Evolutionary conservation across 2,113 vertebrate species (phyloP).

Genomic region (Proteles cristata): DNA sequence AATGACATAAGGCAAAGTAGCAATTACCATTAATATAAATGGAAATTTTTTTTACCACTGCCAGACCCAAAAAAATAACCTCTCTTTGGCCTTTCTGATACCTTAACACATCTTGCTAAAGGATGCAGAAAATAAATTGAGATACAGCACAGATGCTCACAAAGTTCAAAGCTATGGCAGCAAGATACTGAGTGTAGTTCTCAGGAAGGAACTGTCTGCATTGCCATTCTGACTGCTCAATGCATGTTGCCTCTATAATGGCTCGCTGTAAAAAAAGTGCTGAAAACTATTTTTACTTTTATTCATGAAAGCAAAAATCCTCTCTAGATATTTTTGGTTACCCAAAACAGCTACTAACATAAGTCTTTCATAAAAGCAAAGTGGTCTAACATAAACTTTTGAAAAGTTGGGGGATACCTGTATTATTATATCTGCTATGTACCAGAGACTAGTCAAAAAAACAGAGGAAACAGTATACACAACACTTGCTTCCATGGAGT

Average conservation of each 20-base stretch:
- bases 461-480: background rate
- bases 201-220: background rate
- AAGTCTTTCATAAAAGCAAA: background rate
- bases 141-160: background rate
- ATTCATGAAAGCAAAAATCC: background rate
- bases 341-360: background rate
- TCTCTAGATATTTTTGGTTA: background rate
- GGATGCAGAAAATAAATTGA: background rate
- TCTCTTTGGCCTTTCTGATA: background rate
- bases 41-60: background rate
- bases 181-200: background rate
- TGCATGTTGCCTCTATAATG: background rate
- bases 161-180: background rate
- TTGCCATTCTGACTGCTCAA: background rate
- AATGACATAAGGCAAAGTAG: background rate
- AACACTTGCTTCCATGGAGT: background rate
- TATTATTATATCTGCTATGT: background rate
- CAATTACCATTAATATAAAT: background rate
- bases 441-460: conserved; percentile 61
- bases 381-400: background rate
- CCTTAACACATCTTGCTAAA: background rate
- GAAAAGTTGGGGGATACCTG: background rate
- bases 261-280: background rate
- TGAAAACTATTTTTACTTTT: background rate
- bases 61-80: background rate